Base-by-base conservation (phyloP, 2,888 invertebrate genomes). In the Brachyptera putata region DNA sequence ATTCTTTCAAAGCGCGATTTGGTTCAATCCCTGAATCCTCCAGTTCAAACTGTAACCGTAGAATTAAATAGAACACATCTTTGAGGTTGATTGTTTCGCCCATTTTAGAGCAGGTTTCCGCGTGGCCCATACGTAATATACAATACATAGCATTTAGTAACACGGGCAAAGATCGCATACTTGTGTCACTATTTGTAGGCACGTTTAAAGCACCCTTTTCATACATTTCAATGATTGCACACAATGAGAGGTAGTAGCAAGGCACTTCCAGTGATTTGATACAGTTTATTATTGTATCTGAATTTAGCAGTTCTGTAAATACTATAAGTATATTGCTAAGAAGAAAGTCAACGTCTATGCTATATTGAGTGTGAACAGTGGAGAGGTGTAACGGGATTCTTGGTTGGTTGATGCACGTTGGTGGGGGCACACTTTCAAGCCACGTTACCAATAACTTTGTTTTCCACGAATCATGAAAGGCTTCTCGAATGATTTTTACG, bases 11-110 rank as follows among this genome's bases (percentile, higher is more conserved):
- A 76, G 73, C 58, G 70, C 70, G 70, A 75, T 69, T 74, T 77
- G 75, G 66, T 76, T 72, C 61, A 71, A 69, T 68, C 74, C 75
- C 70, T 77, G 75, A 70, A 71, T 69, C 64, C 69, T 58, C 56
- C 11, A 62, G 56, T 18, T 61, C 37, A 24, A 56, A 14, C 11
- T 63, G 58, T 25, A 64, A 61, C 22, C 61, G 61, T 49, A 65
- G 56, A 25, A 64, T 46, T 14, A 66, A 59, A 56, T 66, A 66
- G 21, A 57, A 61, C 1, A 64, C 56, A 57, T 61, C 63, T 25
- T 61, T 59, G 14, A 61, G 26, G 18, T 50, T 22, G 14, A 63
- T 46, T 14, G 39, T 25, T 26, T 61, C 48, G 2, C 68, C 67
- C 64, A 70, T 66, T 50, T 64, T 62, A 58, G 65, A 68, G 53